Evolutionary conservation across 2,113 vertebrate genomes (phyloP), one percentile per base, ranked within the genome.

Genomic region (Nymphicus hollandicus): DNA sequence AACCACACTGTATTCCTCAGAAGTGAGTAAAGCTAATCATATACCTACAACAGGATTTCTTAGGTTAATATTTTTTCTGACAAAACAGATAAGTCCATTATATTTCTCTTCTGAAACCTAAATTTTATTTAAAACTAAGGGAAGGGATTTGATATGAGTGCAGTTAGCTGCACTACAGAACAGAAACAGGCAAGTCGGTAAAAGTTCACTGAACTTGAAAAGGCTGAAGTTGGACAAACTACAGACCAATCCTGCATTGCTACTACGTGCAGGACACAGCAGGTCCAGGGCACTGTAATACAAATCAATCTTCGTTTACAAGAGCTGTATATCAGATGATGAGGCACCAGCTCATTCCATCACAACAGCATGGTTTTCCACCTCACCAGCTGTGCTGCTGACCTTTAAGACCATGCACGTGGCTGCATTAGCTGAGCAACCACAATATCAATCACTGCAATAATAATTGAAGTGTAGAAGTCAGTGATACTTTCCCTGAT

Each of bases 351-450:
- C 53, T 35, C 76, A 73, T 80, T 41, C 23, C 83, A 73, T 91
- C 58, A 82, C 74, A 73, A 63, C 46, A 87, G 73, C 70, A 61
- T 41, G 56, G 52, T 78, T 89, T 91, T 92, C 71, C 77, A 91
- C 78, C 84, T 93, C 84, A 73, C 83, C 91, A 81, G 83, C 89
- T 94, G 91, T 78, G 96, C 88, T n/a, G 11, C 68, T 96, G 88
- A 91, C 85, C 85, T 95, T 94, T 84, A 88, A 90, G 88, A 91
- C 72, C 83, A 68, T 1, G 1, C 47, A 70, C 10, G 0, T 53
- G 3, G 1, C 16, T 61, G 77, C 4, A 3, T 90, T 81, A 93
- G 53, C 88, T 43, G 63, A 86, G 55, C n/a, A 90, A 83, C 79
- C 50, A 78, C 71, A 44, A 81, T 91, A 93, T 94, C 85, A 91